Conservation (phyloP, 2,888 invertebrate genomes). For the Plagodis pulveraria region DNA sequence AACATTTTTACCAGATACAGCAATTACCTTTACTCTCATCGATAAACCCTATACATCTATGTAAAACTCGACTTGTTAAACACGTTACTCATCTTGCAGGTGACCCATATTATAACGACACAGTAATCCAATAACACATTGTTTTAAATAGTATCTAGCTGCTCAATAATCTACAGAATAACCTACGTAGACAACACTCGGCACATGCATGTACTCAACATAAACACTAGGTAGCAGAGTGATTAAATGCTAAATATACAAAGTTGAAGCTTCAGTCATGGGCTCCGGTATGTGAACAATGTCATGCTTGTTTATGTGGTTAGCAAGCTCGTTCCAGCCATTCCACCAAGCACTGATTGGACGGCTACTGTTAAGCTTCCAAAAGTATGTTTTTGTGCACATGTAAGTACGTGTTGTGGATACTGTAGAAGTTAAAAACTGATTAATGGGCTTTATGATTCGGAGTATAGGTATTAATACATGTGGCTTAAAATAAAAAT, state of each 20-base stretch:
- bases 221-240: neutral
- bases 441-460: conserved; percentile 11
- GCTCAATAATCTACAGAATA: neutral
- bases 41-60: neutral
- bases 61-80: neutral
- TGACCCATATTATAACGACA: conserved; percentile 7
- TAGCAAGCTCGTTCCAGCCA: conserved; percentile 34
- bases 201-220: neutral
- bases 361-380: conserved; percentile 40
- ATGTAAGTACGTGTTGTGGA: neutral
- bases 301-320: conserved; percentile 53
- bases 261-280: conserved; percentile 39
- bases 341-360: conserved; percentile 49
- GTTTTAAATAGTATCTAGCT: conserved; percentile 1
- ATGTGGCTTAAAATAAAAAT: neutral
- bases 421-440: conserved; percentile 3
- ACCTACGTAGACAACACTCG: conserved; percentile 1
- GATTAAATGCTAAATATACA: neutral
- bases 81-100: conserved; percentile 12
- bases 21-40: neutral
- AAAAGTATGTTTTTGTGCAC: conserved; percentile 41
- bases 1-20: too few relatives aligned
- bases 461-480: neutral
- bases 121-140: conserved; percentile 3
- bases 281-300: conserved; percentile 42